Evolutionary conservation across 2,888 invertebrate species (phyloP), one percentile per base, ranked within the genome.

Genomic region (Athripsodes cinereus): DNA sequence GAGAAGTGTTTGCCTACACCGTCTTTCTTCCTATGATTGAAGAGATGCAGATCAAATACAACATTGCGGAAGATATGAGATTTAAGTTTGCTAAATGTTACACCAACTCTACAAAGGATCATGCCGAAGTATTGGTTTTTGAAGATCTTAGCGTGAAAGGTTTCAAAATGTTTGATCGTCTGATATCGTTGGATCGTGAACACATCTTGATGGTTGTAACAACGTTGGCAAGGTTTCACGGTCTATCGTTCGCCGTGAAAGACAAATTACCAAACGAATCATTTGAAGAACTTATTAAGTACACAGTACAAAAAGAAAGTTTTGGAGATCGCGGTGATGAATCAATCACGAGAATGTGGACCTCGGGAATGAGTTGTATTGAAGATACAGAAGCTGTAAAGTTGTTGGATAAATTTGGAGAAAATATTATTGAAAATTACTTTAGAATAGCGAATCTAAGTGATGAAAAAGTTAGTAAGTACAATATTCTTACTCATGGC

Each of bases 21-120:
- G 34, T 48, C 19, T 46, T 57, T n/a, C 34, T 61, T 20, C 61
- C 61, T 3, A 31, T 19, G 3, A 48, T 61, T 10, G 16, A 48
- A 16, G 53, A 34, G 53, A 16, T 66, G 10, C 64, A 66, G 59
- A 40, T 55, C 0, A 52, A 64, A 18, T 46, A 44, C 19, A 50
- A 55, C 2, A 64, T 65, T 1, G 59, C 62, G 3, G 48, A 26
- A 10, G 52, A 62, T 49, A 63, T 16, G 52, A 8, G 8, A 49
- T 60, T 63, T 13, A 50, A 49, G 8, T 48, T 50, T 13, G 54
- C 55, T 11, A 58, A 55, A 26, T 58, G 54, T 21, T 55, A 51
- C 46, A 21, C 11, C 3, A 46, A 31, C 6, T 26, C 48, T 3
- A 31, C 51, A 3, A 31, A 51, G 16, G 51, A 54, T 34, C 13